A percentile compares a stretch with the other conserved stretches of the same genome.
Evolutionary conservation across 2,888 invertebrate species (phyloP).

Genomic region (Arrhopalites spinosus): DNA sequence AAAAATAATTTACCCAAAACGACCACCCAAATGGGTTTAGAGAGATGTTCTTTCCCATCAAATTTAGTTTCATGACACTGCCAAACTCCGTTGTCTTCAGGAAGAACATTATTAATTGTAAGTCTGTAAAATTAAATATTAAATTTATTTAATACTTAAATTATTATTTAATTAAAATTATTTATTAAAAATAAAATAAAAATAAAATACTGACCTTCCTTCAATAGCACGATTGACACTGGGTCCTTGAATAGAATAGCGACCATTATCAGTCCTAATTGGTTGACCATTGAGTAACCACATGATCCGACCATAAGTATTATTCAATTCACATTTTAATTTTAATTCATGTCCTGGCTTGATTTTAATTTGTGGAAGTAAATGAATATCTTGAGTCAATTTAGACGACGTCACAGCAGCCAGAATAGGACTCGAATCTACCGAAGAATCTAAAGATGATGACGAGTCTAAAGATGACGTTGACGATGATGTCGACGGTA

Average conservation of each 20-base stretch:
- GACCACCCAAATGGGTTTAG: constrained; percentile 67
- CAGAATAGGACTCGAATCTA: constrained; percentile 27
- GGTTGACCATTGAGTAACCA: constrained; percentile 55
- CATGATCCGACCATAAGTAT: constrained; percentile 55
- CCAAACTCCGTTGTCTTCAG: constrained; percentile 55
- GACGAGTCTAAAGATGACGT: constrained; percentile 3
- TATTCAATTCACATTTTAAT: constrained; percentile 56
- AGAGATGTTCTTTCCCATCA: constrained; percentile 59
- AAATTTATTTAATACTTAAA: too few relatives aligned
- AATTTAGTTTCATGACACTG: constrained; percentile 56
- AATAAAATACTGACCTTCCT: constrained; percentile 26
- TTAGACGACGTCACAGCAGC: constrained; percentile 28
- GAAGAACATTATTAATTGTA: constrained; percentile 55
- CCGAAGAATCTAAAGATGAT: constrained; percentile 24
- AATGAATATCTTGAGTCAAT: background rate
- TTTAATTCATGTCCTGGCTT: constrained; percentile 56
- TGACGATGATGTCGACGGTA: background rate
- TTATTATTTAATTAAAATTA: too few relatives aligned
- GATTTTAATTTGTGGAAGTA: constrained; percentile 46
- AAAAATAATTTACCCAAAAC: constrained; percentile 57
- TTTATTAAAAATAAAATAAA: too few relatives aligned
- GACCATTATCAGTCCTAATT: constrained; percentile 55
- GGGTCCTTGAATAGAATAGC: constrained; percentile 56
- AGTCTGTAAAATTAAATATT: constrained; percentile 31
- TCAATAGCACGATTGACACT: constrained; percentile 52